A percentile compares a stretch with the other conserved stretches of the same genome.
phyloP scores from a whole-genome alignment of 1,140 invertebrate species.

The Leptopilina boulardi region DNA sequence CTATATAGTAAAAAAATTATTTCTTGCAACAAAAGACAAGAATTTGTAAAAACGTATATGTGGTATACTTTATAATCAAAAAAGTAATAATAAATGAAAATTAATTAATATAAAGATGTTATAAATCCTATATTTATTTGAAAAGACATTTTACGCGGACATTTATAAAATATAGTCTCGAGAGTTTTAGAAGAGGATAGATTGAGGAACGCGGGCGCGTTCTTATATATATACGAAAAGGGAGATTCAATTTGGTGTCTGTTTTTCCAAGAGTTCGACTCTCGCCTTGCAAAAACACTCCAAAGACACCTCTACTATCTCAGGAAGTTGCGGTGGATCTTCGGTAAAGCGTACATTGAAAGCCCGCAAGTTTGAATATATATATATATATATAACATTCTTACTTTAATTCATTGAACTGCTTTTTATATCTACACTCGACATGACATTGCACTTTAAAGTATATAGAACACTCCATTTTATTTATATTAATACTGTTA shows the following conservation, averaged over 20 bases:
- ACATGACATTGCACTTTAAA: slow-evolving; percentile 24
- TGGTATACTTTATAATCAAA: too few relatives aligned
- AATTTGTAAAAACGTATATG: too few relatives aligned
- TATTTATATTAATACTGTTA: background rate
- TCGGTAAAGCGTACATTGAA: slow-evolving; percentile 46
- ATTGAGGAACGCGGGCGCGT: slow-evolving; percentile 65
- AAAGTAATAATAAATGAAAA: too few relatives aligned
- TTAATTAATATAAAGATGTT: background rate
- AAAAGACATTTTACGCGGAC: slow-evolving; percentile 48
- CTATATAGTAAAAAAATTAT: too few relatives aligned
- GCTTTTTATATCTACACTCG: background rate
- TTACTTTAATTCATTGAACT: slow-evolving; percentile 6
- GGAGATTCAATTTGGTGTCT: slow-evolving; percentile 76
- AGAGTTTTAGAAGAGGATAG: slow-evolving; percentile 53
- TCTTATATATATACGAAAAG: slow-evolving; percentile 68
- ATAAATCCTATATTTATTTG: background rate
- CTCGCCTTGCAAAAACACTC: slow-evolving; percentile 76
- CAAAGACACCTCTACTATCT: slow-evolving; percentile 75
- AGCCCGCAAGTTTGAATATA: slow-evolving; percentile 3
- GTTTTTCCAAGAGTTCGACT: slow-evolving; percentile 77
- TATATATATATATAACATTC: too few relatives aligned
- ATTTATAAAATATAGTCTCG: slow-evolving; percentile 54
- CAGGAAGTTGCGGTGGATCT: slow-evolving; percentile 62
- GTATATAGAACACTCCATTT: background rate
- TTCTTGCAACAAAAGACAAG: too few relatives aligned